phyloP scores from a whole-genome alignment of 2,888 invertebrate genomes.

The Ophraella communa region DNA sequence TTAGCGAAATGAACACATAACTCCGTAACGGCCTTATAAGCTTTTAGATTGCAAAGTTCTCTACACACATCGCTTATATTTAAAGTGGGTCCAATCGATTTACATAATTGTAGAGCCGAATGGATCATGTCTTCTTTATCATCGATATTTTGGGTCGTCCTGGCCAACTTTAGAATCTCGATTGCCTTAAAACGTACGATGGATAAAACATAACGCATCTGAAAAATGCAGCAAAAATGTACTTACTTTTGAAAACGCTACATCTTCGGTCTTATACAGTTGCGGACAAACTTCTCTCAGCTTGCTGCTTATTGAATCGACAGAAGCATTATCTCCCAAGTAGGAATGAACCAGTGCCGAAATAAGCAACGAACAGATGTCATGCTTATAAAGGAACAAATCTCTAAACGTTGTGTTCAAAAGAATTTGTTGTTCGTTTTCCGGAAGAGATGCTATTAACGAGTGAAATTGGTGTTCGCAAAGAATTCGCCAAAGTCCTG shows the following conservation, averaged over 20 bases:
- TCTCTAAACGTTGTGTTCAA: constrained; percentile 74
- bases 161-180: constrained; percentile 85
- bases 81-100: constrained; percentile 86
- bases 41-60: constrained; percentile 80
- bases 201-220: too few relatives aligned
- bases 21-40: constrained; percentile 89
- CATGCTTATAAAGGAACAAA: constrained; percentile 79
- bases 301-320: constrained; percentile 87
- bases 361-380: constrained; percentile 77
- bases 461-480: constrained; percentile 91
- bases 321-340: constrained; percentile 92
- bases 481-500: constrained; percentile 83
- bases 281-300: constrained; percentile 91
- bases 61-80: constrained; percentile 85
- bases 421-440: constrained; percentile 69
- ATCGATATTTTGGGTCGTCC: constrained; percentile 72
- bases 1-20: constrained; percentile 83
- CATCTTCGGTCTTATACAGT: constrained; percentile 93
- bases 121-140: constrained; percentile 80
- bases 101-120: constrained; percentile 83
- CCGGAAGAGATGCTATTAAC: constrained; percentile 72
- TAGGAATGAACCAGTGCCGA: constrained; percentile 89
- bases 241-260: constrained; percentile 88
- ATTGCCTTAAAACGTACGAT: too few relatives aligned
- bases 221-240: not conserved